These are phyloP conservation scores for Chrysemys picta DNA, from an alignment of 2,113 vertebrate species.

Conservation along the genomic window DNA sequence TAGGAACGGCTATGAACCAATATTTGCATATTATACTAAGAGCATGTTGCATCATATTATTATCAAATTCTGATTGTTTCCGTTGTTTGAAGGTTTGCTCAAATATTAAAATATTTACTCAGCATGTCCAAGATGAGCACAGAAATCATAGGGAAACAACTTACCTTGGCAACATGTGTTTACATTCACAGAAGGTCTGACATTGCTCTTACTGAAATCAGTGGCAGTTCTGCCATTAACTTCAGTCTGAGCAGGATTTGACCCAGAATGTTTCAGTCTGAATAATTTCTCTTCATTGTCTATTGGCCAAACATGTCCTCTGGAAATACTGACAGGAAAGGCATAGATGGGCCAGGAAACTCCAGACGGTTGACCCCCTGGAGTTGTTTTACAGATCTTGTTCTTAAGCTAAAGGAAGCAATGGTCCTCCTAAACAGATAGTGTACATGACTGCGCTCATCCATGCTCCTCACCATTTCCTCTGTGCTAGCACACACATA, in stretches of 20 bases:
- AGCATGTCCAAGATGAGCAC: background rate
- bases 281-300: slow-evolving; percentile 13
- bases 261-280: background rate
- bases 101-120: background rate
- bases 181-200: slow-evolving; percentile 1
- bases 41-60: background rate
- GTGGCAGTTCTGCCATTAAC: background rate
- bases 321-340: background rate
- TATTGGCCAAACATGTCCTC: slow-evolving; percentile 21
- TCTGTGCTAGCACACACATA: background rate
- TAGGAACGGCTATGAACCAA: background rate
- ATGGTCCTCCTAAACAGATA: background rate
- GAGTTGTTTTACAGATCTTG: background rate
- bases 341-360: background rate
- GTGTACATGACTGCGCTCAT: background rate
- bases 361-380: background rate
- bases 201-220: background rate
- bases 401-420: background rate
- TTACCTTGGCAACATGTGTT: background rate
- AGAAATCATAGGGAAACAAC: background rate
- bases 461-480: background rate
- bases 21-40: slow-evolving; percentile 18
- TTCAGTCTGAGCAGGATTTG: background rate
- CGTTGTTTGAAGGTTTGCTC: background rate
- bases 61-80: background rate